Base-by-base conservation (phyloP, 2,113 vertebrate genomes). In the Siphamia tubifer region DNA sequence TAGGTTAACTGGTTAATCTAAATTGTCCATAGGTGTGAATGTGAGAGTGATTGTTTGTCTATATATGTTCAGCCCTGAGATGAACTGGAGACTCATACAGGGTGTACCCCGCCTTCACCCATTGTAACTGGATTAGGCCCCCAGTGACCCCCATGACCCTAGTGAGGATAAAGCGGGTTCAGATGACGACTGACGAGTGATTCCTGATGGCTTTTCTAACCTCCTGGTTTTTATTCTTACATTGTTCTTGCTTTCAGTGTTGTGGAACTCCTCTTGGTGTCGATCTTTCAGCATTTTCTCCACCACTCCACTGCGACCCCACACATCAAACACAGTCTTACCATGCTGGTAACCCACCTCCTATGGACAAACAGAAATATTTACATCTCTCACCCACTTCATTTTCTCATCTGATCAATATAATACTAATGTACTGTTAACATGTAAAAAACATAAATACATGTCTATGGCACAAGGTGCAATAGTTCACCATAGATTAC, bases 271-370 rank as follows among this genome's bases (percentile, higher is more conserved):
- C 69, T 94, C 92, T 67, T 92, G 91, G 54, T 95, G 94, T 12
- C 93, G 77, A 89, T 99, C 97, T 71, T 86, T 96, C 31, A 99
- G 65, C 96, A 98, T 98, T 67, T 97, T 96, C 8, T 96, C 95
- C 47, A 98, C 92, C 54, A 99, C 95, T 0, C 94, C 95, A 6
- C 94, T 96, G 45, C 95, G 92, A 54, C 78, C 61, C 96, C 97
- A 99, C 67, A 97, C 94, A 2, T 93, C 96, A 69, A 99, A 99
- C 3, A 99, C 92, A 0, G 94, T 98, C 77, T 94, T 94, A 2
- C 95, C 96, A 0, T 98, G 96, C 85, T 96, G 96, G 83, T 96
- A 96, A 32, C 98, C 98, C 76, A 98, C 95, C 56, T 98, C 96
- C 97, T 99, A 43, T 1, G 76, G 12, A 61, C 20, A 68, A 7